Base-by-base conservation (phyloP, 2,113 vertebrate species). In the Stercorarius parasiticus region DNA sequence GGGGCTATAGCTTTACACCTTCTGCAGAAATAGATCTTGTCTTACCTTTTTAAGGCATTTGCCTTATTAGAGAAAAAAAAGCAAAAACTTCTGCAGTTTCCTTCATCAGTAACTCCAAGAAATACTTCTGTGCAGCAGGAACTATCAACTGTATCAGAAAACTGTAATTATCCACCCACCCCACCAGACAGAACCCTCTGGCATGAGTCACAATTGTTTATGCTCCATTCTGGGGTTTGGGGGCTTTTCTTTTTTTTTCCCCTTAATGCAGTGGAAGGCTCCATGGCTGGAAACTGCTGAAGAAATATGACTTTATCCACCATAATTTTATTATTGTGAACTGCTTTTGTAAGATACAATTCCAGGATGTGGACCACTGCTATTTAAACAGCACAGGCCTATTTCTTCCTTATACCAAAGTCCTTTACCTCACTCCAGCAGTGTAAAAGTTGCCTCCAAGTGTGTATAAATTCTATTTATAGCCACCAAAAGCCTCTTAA, bases 401-500 rank as follows among this genome's bases (percentile, higher is more conserved):
- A 1, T 42, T 81, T 32, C 52, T 83, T 66, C 56, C 72, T 58
- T 45, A 12, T 70, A 32, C n/a, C 43, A 14, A 9, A 92, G 88
- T 23, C 59, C 58, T 83, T 66, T 66, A 70, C 59, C 7, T 16
- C 79, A 32, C 45, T 11, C 70, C 81, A 82, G 82, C 66, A 45
- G 56, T 7, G 61, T 72, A 40, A 76, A 71, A 74, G 74, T 89
- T 42, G 58, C 86, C 71, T 91, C 64, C 4, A 34, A 94, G 52
- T 36, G 25, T 45, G 90, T 64, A 71, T 59, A 93, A 93, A 86
- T 93, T 83, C 90, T 91, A 83, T 93, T 93, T 95, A 71, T 58
- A 94, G 42, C 71, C 62, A n/a, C 61, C 76, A 36, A 79, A 86
- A 82, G 56, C 81, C 62, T 80, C 96, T 81, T 86, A 72, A 47